Conservation (phyloP, 2,888 invertebrate species). For the Ophion slaviceki region DNA sequence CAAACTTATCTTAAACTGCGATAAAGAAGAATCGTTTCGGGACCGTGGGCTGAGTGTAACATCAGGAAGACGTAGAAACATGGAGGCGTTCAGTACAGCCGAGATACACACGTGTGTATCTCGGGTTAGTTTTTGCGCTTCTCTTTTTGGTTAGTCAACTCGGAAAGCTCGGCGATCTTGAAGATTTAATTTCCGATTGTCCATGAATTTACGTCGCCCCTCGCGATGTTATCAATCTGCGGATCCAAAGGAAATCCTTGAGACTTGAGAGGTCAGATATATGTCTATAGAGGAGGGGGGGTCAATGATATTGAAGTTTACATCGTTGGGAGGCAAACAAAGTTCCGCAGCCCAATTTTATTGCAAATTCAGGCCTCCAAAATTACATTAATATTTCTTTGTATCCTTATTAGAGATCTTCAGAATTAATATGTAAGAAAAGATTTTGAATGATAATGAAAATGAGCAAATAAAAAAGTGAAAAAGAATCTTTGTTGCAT, state of each 20-base stretch:
- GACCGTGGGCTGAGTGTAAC: constrained; percentile 21
- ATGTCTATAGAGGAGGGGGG: background rate
- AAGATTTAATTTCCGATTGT: constrained; percentile 37
- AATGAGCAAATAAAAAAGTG: no score
- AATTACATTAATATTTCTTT: no score
- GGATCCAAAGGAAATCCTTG: background rate
- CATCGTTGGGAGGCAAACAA: no score
- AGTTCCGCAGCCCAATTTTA: no score
- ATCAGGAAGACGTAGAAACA: background rate
- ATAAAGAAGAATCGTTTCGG: constrained; percentile 63
- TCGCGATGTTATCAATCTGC: constrained; percentile 12
- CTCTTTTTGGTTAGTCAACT: constrained; percentile 17
- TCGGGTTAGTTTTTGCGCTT: background rate
- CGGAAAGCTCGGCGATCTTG: constrained; percentile 6
- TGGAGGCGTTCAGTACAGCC: no score
- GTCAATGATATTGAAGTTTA: no score
- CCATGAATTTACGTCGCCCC: constrained; percentile 1
- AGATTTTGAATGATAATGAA: no score
- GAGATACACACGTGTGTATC: no score
- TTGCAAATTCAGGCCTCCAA: no score
- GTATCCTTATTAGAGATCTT: no score
- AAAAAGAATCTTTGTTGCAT: no score
- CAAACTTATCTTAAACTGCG: constrained; percentile 66
- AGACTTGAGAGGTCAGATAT: constrained; percentile 6
- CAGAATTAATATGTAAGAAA: no score